Percentiles rank a stretch among this genome's conserved stretches.
phyloP scores from a whole-genome alignment of 2,113 vertebrate genomes.

The Lonchura striata region DNA sequence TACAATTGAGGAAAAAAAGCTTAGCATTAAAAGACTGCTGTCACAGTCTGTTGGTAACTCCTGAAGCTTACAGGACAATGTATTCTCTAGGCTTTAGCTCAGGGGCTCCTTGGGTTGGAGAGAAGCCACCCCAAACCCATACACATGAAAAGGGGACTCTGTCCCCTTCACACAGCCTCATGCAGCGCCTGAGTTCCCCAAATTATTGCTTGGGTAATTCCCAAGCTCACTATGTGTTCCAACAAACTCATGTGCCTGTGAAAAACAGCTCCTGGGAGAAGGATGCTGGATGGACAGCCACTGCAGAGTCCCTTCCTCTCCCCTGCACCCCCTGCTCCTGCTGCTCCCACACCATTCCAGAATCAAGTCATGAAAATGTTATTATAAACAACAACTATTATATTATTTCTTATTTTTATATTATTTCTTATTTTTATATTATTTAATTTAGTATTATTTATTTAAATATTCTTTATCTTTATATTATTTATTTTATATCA shows the following conservation, averaged over 20 bases:
- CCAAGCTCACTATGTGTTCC: rapidly evolving
- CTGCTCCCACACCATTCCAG: not conserved
- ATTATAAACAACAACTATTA: not conserved
- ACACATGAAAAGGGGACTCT: rapidly evolving
- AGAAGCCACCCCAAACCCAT: not conserved
- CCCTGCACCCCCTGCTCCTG: rapidly evolving
- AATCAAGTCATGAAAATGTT: not conserved
- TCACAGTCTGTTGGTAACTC: not conserved
- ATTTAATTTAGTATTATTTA: no score
- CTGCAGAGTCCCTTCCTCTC: not conserved
- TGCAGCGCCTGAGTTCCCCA: rapidly evolving
- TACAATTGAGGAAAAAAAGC: no score
- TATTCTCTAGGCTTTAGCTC: not conserved
- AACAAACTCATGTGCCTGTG: rapidly evolving
- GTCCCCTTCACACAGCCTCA: not conserved
- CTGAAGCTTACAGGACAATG: not conserved
- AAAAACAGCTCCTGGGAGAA: not conserved
- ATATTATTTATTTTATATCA: no score
- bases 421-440: no score
- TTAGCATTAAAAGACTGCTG: not conserved
- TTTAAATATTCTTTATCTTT: no score
- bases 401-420: no score
- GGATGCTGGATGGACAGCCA: no score
- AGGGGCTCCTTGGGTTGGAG: not conserved
- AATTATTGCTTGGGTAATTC: rapidly evolving